Evolutionary conservation across 2,888 invertebrate genomes (phyloP), one percentile per base, ranked within the genome.

Genomic region (Digitonthophagus gazella): DNA sequence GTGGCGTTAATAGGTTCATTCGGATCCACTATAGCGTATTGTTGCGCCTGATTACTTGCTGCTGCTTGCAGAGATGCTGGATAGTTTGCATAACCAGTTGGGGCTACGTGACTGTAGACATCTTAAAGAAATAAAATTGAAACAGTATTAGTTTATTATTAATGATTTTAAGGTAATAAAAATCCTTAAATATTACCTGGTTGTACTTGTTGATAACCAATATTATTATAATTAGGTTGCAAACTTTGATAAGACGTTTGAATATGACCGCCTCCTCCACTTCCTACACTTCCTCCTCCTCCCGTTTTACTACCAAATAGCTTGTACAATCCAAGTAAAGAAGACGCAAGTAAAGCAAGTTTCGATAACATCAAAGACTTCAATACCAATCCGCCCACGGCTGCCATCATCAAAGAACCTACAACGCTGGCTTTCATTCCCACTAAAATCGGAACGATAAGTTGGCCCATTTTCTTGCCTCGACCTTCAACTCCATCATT

Each of bases 301-400:
- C 8, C 6, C 6, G 28, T 2, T 5, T 58, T 58, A 1, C 58
- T 58, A 14, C 66, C 70, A 66, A 67, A 70, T 1, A 70, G 16
- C 61, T 70, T 70, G 18, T 65, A 65, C 5, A 70, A 18, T 5
- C 22, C 70, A 56, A 70, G 56, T 72, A 87, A 84, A 0, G 85
- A 83, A 0, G 91, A 88, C 8, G 89, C 85, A n/a, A 90, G 74
- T 8, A 91, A 81, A 0, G 91, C 91, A 71, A 90, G 76, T 76
- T 91, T 91, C 65, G 91, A 90, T 61, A 91, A 85, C n/a, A 89
- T 80, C 72, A 91, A 84, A 0, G 92, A 89, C 78, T 92, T 91
- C 5, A 92, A 75, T 0, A 90, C 89, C 2, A 91, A 81, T 5
- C 87, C 79, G 0, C 88, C 87, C 20, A 91, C 87, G 0, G 88